Percentiles rank a stretch among this genome's conserved stretches.
phyloP scores from a whole-genome alignment of 2,797 vertebrate genomes.

The Meriones psammophilus region DNA sequence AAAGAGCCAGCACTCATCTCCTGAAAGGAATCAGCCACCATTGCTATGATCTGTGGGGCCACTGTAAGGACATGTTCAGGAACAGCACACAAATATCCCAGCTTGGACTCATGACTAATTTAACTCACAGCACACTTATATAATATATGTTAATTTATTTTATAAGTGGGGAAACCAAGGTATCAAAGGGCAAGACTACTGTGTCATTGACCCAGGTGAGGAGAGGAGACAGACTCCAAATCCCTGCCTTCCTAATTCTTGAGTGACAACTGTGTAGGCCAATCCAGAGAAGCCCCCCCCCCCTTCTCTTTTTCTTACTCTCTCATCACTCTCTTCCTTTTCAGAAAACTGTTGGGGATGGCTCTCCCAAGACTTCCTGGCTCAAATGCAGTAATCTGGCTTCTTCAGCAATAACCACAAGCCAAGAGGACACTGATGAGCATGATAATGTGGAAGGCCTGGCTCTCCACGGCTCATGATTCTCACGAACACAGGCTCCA shows the following conservation, averaged over 20 bases:
- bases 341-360: neutral
- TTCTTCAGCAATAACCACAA: fast-evolving
- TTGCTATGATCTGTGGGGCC: neutral
- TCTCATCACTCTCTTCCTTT: neutral
- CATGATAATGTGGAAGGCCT: fast-evolving
- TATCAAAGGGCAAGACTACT: neutral
- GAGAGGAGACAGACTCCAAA: no score
- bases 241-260: neutral
- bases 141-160: neutral
- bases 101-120: fast-evolving
- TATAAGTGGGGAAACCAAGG: neutral
- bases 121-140: neutral
- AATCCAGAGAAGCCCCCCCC: fast-evolving
- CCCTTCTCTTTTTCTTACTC: neutral
- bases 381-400: fast-evolving
- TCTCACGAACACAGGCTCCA: neutral
- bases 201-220: fast-evolving
- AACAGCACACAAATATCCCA: fast-evolving
- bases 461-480: fast-evolving
- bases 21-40: neutral
- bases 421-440: fast-evolving
- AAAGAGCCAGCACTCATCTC: neutral
- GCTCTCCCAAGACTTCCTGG: fast-evolving
- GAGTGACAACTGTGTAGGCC: fast-evolving
- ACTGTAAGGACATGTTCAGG: neutral